Conservation (phyloP, 2,888 invertebrate species). For the Philereme vetulata region DNA sequence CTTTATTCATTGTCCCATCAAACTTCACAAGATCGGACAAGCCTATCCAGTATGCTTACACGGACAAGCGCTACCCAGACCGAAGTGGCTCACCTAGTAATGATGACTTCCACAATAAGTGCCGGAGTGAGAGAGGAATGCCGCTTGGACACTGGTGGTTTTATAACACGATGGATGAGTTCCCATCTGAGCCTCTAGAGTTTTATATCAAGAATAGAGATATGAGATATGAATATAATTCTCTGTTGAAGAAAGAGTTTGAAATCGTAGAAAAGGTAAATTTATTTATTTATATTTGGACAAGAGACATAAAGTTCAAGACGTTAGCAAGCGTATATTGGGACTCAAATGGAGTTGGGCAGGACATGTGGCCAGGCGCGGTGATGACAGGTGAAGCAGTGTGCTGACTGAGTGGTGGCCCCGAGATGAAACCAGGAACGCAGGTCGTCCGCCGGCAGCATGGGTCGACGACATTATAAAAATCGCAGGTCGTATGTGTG, state of each 20-base stretch:
- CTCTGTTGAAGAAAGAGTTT: conserved; percentile 69
- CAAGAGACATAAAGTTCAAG: too few relatives aligned
- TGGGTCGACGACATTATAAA: too few relatives aligned
- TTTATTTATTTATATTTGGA: background rate
- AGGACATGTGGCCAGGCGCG: too few relatives aligned
- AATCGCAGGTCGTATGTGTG: too few relatives aligned
- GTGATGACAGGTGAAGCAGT: too few relatives aligned
- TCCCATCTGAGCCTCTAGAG: conserved; percentile 86
- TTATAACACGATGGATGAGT: conserved; percentile 84
- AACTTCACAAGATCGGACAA: conserved; percentile 91
- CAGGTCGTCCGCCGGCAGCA: too few relatives aligned
- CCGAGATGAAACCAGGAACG: too few relatives aligned
- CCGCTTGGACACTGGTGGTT: conserved; percentile 84
- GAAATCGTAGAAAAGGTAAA: conserved; percentile 74
- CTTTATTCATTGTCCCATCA: conserved; percentile 89
- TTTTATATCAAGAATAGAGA: conserved; percentile 82
- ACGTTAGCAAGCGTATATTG: too few relatives aligned
- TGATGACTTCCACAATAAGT: conserved; percentile 61
- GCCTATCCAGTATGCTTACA: conserved; percentile 68
- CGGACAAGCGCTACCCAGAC: conserved; percentile 60
- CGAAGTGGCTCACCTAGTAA: conserved; percentile 43
- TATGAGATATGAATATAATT: conserved; percentile 57
- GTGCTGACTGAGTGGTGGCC: too few relatives aligned
- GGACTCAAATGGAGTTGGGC: too few relatives aligned
- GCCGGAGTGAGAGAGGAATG: conserved; percentile 54